Base-by-base conservation (phyloP, 2,113 vertebrate species). In the Perca flavescens region DNA sequence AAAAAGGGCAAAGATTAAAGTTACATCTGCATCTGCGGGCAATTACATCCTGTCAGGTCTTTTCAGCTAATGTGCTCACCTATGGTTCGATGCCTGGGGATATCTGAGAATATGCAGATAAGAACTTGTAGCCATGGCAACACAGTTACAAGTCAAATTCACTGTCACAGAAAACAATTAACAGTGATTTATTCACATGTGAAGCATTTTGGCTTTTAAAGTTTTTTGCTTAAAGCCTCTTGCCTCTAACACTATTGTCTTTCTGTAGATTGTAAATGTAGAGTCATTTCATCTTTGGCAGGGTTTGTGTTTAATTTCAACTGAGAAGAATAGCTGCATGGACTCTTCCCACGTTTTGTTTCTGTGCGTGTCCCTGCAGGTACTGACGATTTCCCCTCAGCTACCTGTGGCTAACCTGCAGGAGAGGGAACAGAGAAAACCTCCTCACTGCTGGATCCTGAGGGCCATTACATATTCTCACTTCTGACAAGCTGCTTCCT, bases 321-420 rank as follows among this genome's bases (percentile, higher is more conserved):
- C n/a, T 28, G 34, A 77, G 54, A 78, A 75, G 72, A 47, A 62
- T 62, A 53, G 56, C 69, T 77, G 60, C 73, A 84, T 69, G 47
- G 57, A 65, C 56, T 49, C 69, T 61, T 79, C 72, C 70, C 83
- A 57, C 75, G 66, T 83, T 83, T 54, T 82, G 22, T 43, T 22
- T 67, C 46, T 22, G 31, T 80, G 67, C 81, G 77, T 74, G 77
- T 86, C 57, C 79, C 76, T 53, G 49, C 40, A 57, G 54, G 66
- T 21, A 71, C 58, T 85, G 74, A 80, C 82, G 85, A 80, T 75
- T 71, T 89, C 80, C 75, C 72, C 47, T 82, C 70, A 63, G 83
- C 73, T 85, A 92, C 92, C 83, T 91, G 92, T 88, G 69, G 81
- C 76, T 85, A 81, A 84, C 86, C 91, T 86, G 84, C 89, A 83